Base-by-base conservation (phyloP, 2,797 vertebrate species). In the Sebastes taczanowskii region DNA sequence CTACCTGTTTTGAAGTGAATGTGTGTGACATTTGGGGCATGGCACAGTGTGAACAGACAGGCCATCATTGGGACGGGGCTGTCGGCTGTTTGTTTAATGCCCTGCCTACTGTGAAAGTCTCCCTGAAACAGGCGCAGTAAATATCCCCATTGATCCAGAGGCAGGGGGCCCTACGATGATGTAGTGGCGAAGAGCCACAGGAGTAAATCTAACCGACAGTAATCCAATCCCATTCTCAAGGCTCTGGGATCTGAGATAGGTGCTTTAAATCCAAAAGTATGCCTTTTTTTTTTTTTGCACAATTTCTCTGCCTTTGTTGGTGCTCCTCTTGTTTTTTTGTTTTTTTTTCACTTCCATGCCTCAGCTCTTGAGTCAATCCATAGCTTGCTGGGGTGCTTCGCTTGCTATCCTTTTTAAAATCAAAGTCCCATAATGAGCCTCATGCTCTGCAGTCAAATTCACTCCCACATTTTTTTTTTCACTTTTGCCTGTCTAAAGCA, bases 201-300 rank as follows among this genome's bases (percentile, higher is more conserved):
- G 92, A 96, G 95, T 96, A 96, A 96, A 96, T 96, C 95, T 96
- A 92, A 91, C 90, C 91, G 94, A 96, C 95, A 96, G 95, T 96
- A 96, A 96, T 95, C 95, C 95, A 95, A 96, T 96, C 94, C 94
- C 94, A 95, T 95, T 96, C 94, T 96, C 95, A 94, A 91, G 95
- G 94, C 94, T 95, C 91, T 90, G 91, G 94, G 95, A 95, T 95
- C 91, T 94, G 90, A 95, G 95, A 96, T 96, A 95, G 95, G 95
- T 94, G 91, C 95, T 95, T 96, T 95, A 95, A 96, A 96, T 96
- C 93, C 93, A 95, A 95, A 95, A 95, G 94, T 94, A 92, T 82
- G 81, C 88, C 82, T 91, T 91, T 92, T 55, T 55, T 55, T 53
- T 53, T 53, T 20, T 59, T 64, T 91, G 89, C 92, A 92, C 92